phyloP scores from a whole-genome alignment of 1,140 invertebrate species.

The Dinoponera quadriceps region DNA sequence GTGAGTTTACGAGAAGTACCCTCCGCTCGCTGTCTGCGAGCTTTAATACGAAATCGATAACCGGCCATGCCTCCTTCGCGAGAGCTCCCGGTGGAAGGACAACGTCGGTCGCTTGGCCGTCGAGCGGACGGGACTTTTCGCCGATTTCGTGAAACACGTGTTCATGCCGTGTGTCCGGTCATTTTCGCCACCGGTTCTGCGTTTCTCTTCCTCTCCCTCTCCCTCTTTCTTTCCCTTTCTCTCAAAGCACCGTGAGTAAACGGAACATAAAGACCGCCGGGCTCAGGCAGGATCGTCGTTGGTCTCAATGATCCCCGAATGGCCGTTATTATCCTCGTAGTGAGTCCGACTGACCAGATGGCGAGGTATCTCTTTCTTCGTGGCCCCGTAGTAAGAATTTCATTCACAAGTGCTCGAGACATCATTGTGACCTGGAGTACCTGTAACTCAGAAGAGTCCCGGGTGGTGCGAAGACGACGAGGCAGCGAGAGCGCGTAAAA shows the following conservation, averaged over 20 bases:
- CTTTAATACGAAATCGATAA: conserved; percentile 73
- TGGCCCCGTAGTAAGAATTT: conserved; percentile 76
- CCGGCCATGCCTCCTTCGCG: conserved; percentile 30
- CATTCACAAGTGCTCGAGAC: conserved; percentile 80
- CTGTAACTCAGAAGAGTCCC: conserved; percentile 77
- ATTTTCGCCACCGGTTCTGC: neutral
- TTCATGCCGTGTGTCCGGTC: conserved; percentile 24
- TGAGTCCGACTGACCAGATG: conserved; percentile 77
- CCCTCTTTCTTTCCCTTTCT: neutral
- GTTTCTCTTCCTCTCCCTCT: neutral
- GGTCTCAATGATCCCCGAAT: conserved; percentile 63
- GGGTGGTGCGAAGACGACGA: neutral
- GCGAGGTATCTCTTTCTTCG: conserved; percentile 34
- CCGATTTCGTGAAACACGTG: conserved; percentile 65
- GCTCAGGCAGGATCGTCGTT: conserved; percentile 38
- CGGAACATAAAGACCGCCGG: conserved; percentile 63
- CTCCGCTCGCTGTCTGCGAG: conserved; percentile 11
- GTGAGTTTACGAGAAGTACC: conserved; percentile 53
- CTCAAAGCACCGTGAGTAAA: conserved; percentile 60
- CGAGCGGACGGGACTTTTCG: conserved; percentile 45
- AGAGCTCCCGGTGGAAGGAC: neutral
- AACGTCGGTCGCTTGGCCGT: neutral
- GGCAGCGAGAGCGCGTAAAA: conserved; percentile 77
- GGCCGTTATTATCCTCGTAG: conserved; percentile 73
- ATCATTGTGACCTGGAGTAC: conserved; percentile 80